These are phyloP conservation scores for Platycheirus albimanus DNA, from an alignment of 2,888 invertebrate genomes.

Conservation along the genomic window DNA sequence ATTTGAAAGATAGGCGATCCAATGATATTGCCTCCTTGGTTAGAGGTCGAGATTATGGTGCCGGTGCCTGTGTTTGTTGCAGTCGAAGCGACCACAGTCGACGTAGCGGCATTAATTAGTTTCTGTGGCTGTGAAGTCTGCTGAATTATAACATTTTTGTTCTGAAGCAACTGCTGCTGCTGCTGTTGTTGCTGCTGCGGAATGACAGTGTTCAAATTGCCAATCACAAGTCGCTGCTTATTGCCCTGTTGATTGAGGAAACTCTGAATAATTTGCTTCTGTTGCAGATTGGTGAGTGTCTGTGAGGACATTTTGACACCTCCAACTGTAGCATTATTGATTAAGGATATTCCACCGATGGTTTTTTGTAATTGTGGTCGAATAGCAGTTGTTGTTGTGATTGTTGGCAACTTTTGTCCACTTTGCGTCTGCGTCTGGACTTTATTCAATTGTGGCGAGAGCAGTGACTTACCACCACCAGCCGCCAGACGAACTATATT, in stretches of 20 bases:
- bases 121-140: constrained; percentile 78
- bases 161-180: constrained; percentile 61
- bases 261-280: constrained; percentile 80
- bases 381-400: constrained; percentile 60
- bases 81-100: constrained; percentile 73
- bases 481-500: constrained; percentile 77
- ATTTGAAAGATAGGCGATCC: constrained; percentile 76
- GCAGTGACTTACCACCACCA: constrained; percentile 64
- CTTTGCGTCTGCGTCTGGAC: constrained; percentile 51
- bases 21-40: constrained; percentile 53
- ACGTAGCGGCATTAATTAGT: constrained; percentile 69
- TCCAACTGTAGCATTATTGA: constrained; percentile 72
- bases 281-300: constrained; percentile 80
- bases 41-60: constrained; percentile 61
- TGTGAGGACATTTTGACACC: constrained; percentile 80
- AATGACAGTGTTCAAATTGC: constrained; percentile 58
- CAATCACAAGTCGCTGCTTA: constrained; percentile 63
- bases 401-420: constrained; percentile 55
- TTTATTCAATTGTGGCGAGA: constrained; percentile 62
- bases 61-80: constrained; percentile 58
- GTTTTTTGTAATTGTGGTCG: constrained; percentile 75
- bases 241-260: constrained; percentile 77
- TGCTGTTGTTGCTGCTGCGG: constrained; percentile 69
- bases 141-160: constrained; percentile 75
- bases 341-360: constrained; percentile 74